Evolutionary conservation across 2,888 invertebrate genomes (phyloP), one percentile per base, ranked within the genome.

Genomic region (Tipula vernalis): DNA sequence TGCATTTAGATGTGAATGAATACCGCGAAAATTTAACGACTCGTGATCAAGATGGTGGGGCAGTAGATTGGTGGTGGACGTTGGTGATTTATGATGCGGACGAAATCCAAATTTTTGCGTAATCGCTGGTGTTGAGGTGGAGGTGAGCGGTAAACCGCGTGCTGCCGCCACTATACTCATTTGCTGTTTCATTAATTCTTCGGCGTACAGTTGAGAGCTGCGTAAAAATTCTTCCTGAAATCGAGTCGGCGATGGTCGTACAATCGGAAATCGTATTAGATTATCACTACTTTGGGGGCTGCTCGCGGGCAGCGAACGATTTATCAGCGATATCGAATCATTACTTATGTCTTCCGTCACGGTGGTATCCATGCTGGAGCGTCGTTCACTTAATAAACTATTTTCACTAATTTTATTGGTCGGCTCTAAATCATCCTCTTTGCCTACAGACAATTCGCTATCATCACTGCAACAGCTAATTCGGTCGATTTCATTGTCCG

Each of bases 381-480:
- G 86, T 3, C 86, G 51, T n/a, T 42, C 51, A 36, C 51, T 51
- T 18, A 85, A 18, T 42, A 15, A 83, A 47, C 6, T 13, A 15
- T 36, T 87, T 36, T 10, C 41, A 83, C 44, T 36, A 83, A 13
- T 87, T 36, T 28, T 42, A 41, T 85, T 47, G n/a, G 28, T 28
- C n/a, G 57, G 18, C 13, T 87, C 88, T 15, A 87, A 87, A 86
- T 88, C 88, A 86, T 87, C 87, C 87, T 96, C 96, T 90, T 96
- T 96, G 5, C 96, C 96, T 88, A 96, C 96, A 88, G 96, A 96
- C 44, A 96, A 90, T 3, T 96, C 96, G 83, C 96, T 96, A 89
- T 96, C 96, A 89, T 96, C 96, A 89, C 95, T 95, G 88, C 95
- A 94, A 88, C 95, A 94, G 87, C 95, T 95, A 88, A 93, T 93